Evolutionary conservation across 2,797 vertebrate species (phyloP), one percentile per base, ranked within the genome.

Genomic region (Bucorvus abyssinicus): DNA sequence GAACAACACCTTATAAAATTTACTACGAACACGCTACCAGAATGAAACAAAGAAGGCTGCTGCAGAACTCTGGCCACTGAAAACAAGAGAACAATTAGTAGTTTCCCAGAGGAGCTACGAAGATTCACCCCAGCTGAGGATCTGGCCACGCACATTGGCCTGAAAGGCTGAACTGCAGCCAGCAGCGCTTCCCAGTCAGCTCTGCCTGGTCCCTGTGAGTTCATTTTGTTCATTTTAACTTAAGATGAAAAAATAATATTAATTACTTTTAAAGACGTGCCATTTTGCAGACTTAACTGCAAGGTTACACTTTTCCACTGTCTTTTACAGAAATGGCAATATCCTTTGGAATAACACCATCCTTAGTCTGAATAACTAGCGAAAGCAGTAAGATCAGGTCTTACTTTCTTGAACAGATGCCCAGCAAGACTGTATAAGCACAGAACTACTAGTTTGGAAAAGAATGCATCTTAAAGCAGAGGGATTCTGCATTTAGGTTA

Each of bases 1-100:
- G 85, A 95, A 67, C 29, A 90, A 40, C 74, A 95, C 84, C 67
- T 89, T 87, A 83, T 82, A 95, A 94, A 91, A 80, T 78, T 82
- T 57, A 60, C 60, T 70, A 59, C 13, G 83, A 89, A 70, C 57
- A 42, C n/a, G 67, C 80, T 90, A 91, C 60, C 88, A 89, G 73
- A 90, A 78, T 50, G 71, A 87, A 87, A 93, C 49, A 89, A 92
- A 93, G 75, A 53, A 29, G 12, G 67, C 7, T n/a, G 77, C 61
- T 76, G 87, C 55, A 90, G 65, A 84, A 69, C 63, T 82, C 78
- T 53, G 61, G 71, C 90, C 68, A 84, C 21, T 69, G 80, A 90
- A 91, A 95, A 89, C 77, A 93, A 80, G 84, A 82, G 47, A 93
- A 84, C 76, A 84, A 94, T 87, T 90, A 93, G 22, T 11, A 38